phyloP scores from a whole-genome alignment of 2,113 vertebrate species.

The Fregata magnificens region DNA sequence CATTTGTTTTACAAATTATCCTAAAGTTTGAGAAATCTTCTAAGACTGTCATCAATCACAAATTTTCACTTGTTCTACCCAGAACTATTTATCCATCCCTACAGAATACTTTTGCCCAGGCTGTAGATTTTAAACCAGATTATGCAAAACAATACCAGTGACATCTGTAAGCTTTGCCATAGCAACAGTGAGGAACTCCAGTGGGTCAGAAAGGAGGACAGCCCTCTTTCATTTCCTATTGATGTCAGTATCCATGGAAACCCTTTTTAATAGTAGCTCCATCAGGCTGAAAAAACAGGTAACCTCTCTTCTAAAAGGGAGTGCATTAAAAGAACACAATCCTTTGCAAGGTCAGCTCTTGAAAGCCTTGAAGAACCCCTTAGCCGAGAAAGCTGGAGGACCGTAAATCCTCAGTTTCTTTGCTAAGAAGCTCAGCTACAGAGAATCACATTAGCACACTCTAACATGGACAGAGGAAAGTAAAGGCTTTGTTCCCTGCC shows the following conservation, averaged over 20 bases:
- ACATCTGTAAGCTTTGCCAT: conserved; percentile 46
- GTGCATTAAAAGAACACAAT: conserved; percentile 63
- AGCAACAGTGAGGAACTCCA: conserved; percentile 61
- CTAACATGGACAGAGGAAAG: conserved; percentile 13
- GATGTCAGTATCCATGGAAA: conserved; percentile 75
- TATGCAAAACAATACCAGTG: not conserved
- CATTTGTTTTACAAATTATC: not conserved
- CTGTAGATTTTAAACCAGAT: not conserved
- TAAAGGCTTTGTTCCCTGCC: conserved; percentile 53
- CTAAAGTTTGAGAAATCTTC: not conserved
- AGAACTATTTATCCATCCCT: not conserved
- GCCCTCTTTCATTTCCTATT: conserved; percentile 54
- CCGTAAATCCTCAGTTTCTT: conserved; percentile 63
- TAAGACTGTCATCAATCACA: not conserved
- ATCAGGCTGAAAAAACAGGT: conserved; percentile 69
- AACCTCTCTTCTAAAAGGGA: conserved; percentile 63
- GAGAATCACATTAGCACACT: conserved; percentile 49
- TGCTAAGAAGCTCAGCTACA: conserved; percentile 59
- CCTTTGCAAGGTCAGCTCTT: conserved; percentile 65
- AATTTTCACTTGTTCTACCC: not conserved
- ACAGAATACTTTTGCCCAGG: not conserved
- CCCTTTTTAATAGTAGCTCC: conserved; percentile 62
- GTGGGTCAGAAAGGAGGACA: conserved; percentile 71
- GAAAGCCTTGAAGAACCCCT: conserved; percentile 62
- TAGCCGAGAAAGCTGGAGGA: conserved; percentile 45